These are phyloP conservation scores for Drosophila chauvacae DNA, from an alignment of 1,140 invertebrate genomes.

Conservation along the genomic window DNA sequence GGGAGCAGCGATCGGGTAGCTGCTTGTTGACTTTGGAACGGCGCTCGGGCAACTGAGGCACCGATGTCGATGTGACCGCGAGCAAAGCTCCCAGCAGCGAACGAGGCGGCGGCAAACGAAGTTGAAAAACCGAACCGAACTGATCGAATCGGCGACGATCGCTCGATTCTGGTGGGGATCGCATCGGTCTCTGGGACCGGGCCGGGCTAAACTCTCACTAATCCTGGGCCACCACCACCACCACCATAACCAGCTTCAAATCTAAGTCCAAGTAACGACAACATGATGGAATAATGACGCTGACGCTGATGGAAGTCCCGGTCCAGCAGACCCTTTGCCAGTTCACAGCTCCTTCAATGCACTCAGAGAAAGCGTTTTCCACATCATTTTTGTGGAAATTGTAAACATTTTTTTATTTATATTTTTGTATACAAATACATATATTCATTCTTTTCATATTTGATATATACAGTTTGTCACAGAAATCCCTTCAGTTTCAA, in stretches of 20 bases:
- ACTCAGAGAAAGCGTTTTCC: neutral
- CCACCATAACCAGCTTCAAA: neutral
- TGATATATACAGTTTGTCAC: neutral
- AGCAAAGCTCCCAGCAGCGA: constrained; percentile 59
- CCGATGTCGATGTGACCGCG: constrained; percentile 33
- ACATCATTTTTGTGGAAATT: neutral
- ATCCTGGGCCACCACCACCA: constrained; percentile 1
- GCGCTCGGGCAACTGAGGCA: constrained; percentile 70
- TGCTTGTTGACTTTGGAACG: constrained; percentile 78
- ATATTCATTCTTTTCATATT: neutral
- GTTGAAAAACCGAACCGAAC: constrained; percentile 21
- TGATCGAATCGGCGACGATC: constrained; percentile 32
- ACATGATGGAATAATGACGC: constrained; percentile 76
- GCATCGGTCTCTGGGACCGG: neutral
- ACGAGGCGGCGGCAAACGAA: constrained; percentile 29
- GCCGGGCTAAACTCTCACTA: neutral
- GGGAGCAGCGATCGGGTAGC: constrained; percentile 31
- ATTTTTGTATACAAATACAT: neutral
- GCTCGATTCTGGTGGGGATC: constrained; percentile 1
- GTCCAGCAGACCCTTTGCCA: constrained; percentile 1
- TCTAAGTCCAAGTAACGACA: constrained; percentile 24
- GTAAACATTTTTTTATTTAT: neutral
- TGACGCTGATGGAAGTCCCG: constrained; percentile 67
- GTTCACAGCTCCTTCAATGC: neutral
- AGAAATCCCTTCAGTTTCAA: neutral